Evolutionary conservation across 2,888 invertebrate species (phyloP), one percentile per base, ranked within the genome.

Genomic region (Xestobium rufovillosum): DNA sequence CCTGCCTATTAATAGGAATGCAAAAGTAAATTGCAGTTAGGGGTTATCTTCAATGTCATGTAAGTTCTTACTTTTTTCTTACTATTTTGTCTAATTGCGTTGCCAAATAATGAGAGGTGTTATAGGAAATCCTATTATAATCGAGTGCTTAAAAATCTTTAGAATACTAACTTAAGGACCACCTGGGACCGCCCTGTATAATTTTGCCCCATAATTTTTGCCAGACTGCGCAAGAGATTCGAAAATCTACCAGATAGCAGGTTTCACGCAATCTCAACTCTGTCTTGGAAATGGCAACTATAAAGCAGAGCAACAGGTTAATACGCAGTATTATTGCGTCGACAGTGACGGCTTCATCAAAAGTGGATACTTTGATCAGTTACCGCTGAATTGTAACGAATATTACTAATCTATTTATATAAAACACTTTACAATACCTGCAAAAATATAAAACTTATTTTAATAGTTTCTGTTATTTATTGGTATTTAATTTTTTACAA

Each of bases 201-300:
- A n/a, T n/a, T n/a, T n/a, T n/a, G n/a, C n/a, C n/a, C n/a, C n/a
- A n/a, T n/a, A n/a, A n/a, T 43, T 16, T 31, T 36, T 54, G 52
- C 29, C 61, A 78, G 78, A 76, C 59, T 78, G 78, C 55, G 78
- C 76, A 4, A 67, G 74, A 34, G 78, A 79, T 58, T 60, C 66
- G 13, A 61, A 61, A 45, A 54, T 72, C 33, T 77, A 71, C 61
- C 67, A 66, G 6, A 66, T 64, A 37, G 65, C 57, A 16, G 72
- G 71, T 2, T 63, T 70, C 60, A 53, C 58, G 14, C 67, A 73
- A 46, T 60, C 66, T 3, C 66, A 70, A 50, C 55, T 59, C 8
- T 79, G 79, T 53, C 45, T 48, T n/a, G 63, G 59, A 11, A 73
- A 73, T 55, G 79, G 78, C 31, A 76, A 75, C 66, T 78, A 79